A percentile compares a stretch with the other conserved stretches of the same genome.
These are phyloP conservation scores for Turritopsis rubra DNA, from an alignment of 30 jellyfish, hydroid and myxozoan species.

Conservation along the genomic window DNA sequence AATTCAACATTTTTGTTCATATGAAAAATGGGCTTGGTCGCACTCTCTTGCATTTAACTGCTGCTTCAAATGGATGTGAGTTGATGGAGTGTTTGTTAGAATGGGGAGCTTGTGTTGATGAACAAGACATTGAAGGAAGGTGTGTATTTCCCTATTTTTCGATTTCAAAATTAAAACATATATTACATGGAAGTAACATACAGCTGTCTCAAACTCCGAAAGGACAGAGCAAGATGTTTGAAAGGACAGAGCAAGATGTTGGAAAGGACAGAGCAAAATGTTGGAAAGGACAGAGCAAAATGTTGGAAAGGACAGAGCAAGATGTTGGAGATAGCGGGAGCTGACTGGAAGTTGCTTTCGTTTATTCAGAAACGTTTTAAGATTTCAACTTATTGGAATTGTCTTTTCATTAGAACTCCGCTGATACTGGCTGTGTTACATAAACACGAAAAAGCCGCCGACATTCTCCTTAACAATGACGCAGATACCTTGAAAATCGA, in stretches of 20 bases:
- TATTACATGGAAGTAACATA: no score
- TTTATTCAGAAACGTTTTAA: neutral
- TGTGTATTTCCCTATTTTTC: neutral
- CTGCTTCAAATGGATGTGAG: neutral
- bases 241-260: no score
- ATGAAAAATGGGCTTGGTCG: neutral
- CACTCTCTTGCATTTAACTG: neutral
- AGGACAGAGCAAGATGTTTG: no score
- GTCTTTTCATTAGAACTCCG: neutral
- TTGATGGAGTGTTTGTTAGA: neutral
- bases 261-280: no score
- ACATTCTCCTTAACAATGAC: neutral
- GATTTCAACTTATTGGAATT: no score
- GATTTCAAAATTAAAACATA: neutral
- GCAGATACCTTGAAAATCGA: neutral
- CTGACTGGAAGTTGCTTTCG: no score
- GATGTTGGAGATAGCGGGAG: no score
- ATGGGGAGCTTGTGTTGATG: neutral
- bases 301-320: no score
- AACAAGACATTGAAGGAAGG: neutral
- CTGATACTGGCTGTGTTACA: neutral
- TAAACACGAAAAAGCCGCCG: neutral
- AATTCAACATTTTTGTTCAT: neutral
- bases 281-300: no score
- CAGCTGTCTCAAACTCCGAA: no score